Evolutionary conservation across 1,140 invertebrate genomes (phyloP), one percentile per base, ranked within the genome.

Genomic region (Papilio polytes): DNA sequence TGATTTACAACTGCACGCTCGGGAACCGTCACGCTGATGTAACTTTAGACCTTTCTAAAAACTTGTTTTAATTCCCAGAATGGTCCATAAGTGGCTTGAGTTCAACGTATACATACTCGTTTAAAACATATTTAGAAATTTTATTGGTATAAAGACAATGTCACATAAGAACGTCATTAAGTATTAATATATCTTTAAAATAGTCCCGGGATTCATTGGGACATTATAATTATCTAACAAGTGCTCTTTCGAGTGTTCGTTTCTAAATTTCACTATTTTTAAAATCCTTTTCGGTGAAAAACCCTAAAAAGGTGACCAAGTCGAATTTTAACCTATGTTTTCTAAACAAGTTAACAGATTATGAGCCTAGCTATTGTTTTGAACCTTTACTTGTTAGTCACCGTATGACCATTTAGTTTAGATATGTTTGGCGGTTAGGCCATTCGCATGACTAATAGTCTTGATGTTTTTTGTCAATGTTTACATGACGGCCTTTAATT

Each of bases 11-110:
- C 53, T 9, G 76, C 73, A 82, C 82, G 83, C 84, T 82, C 85
- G 87, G 83, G 87, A 86, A 77, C 82, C 80, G 86, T 90, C 86
- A 74, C 59, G 41, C 74, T 86, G 86, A 90, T 90, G 89, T 91
- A 90, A 90, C 87, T 83, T 83, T 85, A 70, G 74, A 76, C 81
- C 59, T 82, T 84, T 88, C 85, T 89, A 87, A 90, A 88, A 87
- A 87, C 83, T 83, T 85, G 81, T 73, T 83, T 31, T 82, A 82
- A 82, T 89, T 90, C 88, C 84, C 78, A 82, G 87, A 89, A 89
- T 83, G 78, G 84, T 81, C 76, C 82, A 81, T 84, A 84, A 87
- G 78, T 74, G 80, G 81, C 82, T 85, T 87, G 26, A 31, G 26
- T 31, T 70, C 59, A 63, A 31, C 59, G 26, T 26, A 26, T 26